A percentile compares a stretch with the other conserved stretches of the same genome.
Conservation (phyloP, 2,113 vertebrate genomes). For the Oreochromis niloticus region DNA sequence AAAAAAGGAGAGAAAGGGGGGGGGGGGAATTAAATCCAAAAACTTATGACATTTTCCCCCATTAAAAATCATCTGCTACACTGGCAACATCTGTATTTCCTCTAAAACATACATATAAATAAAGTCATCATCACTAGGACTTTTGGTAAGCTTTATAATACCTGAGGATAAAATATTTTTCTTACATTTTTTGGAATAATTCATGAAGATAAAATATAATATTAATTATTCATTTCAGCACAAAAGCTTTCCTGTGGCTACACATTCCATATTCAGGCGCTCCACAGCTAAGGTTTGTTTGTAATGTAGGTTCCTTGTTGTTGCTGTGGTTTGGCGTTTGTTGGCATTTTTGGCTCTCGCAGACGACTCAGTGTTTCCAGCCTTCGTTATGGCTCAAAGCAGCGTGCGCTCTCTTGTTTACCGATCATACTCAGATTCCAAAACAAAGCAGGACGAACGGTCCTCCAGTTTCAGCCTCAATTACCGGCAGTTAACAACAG, state of each 20-base stretch:
- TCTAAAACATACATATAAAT: not conserved
- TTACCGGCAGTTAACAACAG: not conserved
- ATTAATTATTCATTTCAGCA: not conserved
- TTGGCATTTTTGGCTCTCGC: conserved; percentile 4
- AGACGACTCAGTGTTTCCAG: not conserved
- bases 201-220: not conserved
- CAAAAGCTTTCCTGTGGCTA: not conserved
- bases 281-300: not conserved
- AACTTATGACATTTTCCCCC: not conserved
- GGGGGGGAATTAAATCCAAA: accelerated
- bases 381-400: not conserved
- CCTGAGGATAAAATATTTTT: not conserved
- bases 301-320: not conserved
- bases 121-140: not conserved
- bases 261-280: not conserved
- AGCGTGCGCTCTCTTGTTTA: not conserved
- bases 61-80: not conserved
- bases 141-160: not conserved
- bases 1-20: not conserved
- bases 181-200: not conserved
- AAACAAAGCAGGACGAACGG: not conserved
- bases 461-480: not conserved
- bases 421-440: not conserved
- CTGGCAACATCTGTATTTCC: not conserved
- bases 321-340: not conserved